These are phyloP conservation scores for Garrulus glandarius DNA, from an alignment of 2,797 vertebrate species.

Conservation along the genomic window DNA sequence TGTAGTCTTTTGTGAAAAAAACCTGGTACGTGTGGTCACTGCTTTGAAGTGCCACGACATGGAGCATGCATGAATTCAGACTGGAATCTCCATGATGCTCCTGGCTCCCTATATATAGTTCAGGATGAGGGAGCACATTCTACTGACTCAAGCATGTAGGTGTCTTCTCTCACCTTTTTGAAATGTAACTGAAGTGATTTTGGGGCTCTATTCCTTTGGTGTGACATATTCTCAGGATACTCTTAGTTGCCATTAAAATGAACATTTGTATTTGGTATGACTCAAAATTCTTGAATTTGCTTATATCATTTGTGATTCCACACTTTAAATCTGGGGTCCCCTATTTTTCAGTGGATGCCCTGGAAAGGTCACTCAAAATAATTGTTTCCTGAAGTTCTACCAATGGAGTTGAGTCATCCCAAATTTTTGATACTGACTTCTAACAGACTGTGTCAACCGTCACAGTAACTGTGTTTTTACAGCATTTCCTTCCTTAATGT, in stretches of 20 bases:
- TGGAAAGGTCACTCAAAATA: not conserved
- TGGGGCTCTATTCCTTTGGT: not conserved
- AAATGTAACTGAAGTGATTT: not conserved
- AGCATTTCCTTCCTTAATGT: conserved; percentile 1
- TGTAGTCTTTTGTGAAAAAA: not conserved
- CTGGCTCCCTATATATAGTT: not conserved
- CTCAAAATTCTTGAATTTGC: not conserved
- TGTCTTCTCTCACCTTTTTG: not conserved
- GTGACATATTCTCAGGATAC: not conserved
- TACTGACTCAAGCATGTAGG: not conserved
- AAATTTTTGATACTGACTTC: not conserved
- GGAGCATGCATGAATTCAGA: not conserved
- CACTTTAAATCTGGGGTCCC: not conserved
- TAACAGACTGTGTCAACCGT: not conserved
- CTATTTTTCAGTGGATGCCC: not conserved
- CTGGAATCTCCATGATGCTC: not conserved
- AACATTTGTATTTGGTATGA: not conserved
- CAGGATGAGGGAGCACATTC: not conserved
- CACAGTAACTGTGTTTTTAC: not conserved
- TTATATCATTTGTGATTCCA: not conserved
- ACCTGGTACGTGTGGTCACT: not conserved
- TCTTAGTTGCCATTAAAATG: not conserved
- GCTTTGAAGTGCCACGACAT: not conserved
- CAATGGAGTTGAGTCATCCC: not conserved
- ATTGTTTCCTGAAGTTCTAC: not conserved